phyloP scores from a whole-genome alignment of 2,888 invertebrate genomes.

The Periphyllus acericola region DNA sequence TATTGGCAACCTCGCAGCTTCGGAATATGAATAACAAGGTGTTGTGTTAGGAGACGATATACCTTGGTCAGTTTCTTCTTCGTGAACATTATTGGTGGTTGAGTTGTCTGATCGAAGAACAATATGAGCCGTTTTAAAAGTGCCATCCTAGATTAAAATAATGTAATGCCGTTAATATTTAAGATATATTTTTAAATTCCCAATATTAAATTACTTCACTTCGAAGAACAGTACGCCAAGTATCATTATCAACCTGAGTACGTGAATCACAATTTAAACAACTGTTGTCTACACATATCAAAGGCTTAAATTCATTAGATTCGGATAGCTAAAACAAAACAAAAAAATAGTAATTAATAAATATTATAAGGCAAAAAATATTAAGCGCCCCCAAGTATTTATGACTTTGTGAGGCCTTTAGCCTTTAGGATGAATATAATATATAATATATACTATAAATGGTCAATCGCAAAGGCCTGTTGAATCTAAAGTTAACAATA shows the following conservation, averaged over 20 bases:
- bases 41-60: slow-evolving; percentile 66
- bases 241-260: slow-evolving; percentile 56
- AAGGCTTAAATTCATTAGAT: slow-evolving; percentile 77
- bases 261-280: slow-evolving; percentile 73
- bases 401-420: too few species aligned
- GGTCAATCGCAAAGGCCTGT: too few species aligned
- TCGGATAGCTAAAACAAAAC: slow-evolving; percentile 56
- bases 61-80: slow-evolving; percentile 59
- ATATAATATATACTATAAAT: too few species aligned
- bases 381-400: too few species aligned
- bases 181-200: neutral
- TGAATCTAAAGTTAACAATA: too few species aligned
- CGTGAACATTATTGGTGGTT: slow-evolving; percentile 59
- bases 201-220: slow-evolving; percentile 54
- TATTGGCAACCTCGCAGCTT: slow-evolving; percentile 83
- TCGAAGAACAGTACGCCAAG: slow-evolving; percentile 63
- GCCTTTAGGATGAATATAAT: too few species aligned
- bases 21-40: slow-evolving; percentile 74
- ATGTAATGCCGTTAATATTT: neutral
- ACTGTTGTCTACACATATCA: slow-evolving; percentile 86
- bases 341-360: neutral
- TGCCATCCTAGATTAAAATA: slow-evolving; percentile 66
- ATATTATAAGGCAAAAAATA: too few species aligned
- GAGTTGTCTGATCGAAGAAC: slow-evolving; percentile 74
- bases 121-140: slow-evolving; percentile 79